Evolutionary conservation across 2,113 vertebrate genomes (phyloP), one percentile per base, ranked within the genome.

Genomic region (Tachycineta bicolor): DNA sequence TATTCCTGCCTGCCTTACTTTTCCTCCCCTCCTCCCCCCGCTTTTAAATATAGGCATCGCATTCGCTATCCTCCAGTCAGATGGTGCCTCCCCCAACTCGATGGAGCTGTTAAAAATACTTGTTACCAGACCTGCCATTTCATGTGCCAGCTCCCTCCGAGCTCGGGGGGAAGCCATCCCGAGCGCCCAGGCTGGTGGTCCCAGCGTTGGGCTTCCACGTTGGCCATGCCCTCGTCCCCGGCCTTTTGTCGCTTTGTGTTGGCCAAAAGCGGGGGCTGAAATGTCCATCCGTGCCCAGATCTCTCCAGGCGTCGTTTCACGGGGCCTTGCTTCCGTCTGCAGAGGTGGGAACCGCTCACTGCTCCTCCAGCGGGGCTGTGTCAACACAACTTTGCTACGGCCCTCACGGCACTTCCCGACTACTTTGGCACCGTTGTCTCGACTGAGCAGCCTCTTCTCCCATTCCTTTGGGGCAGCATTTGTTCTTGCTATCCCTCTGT

Each of bases 101-200:
- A 67, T 34, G 43, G 93, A 96, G 91, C 46, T 97, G 96, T 97
- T 97, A 97, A 95, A 97, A 96, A 97, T 96, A 96, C 94, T 94
- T 80, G 83, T 78, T 94, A 89, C 91, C 96, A 97, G 95, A 93
- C 86, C 96, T 95, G 94, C 96, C 95, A 93, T 95, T 94, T 89
- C 94, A 84, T 95, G 94, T 95, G 91, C 94, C 93, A 90, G 92
- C 90, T 94, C 83, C 71, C 83, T 93, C 75, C 1, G 0, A 90
- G 83, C 47, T 2, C 7, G 12, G 50, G 46, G 59, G n/a, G 56
- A 77, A 43, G 55, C 55, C 33, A 80, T 17, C 75, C 79, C 2
- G 1, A 85, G 58, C 2, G 1, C 41, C 1, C 0, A 18, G 49
- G 62, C 23, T 60, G 75, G 62, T 24, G 89, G 63, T 74, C 83